Evolutionary conservation across 2,113 vertebrate species (phyloP).

Genomic region (Campylorhamphus procurvoides): DNA sequence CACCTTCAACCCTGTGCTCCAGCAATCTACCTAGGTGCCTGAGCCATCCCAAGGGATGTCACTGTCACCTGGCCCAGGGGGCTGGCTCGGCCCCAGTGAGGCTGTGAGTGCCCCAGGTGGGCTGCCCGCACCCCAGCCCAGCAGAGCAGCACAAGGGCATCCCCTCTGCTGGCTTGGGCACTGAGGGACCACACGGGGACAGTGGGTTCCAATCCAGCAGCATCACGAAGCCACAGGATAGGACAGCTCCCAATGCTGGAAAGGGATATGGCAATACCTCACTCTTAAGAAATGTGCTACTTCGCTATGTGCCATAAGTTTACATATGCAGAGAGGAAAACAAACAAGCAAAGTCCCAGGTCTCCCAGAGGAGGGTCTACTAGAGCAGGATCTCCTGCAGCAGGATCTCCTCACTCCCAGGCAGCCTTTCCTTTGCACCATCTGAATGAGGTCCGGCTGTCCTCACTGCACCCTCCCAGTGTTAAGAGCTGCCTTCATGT

Average conservation of each 20-base stretch:
- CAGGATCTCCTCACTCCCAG: neutral
- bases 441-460: neutral
- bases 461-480: neutral
- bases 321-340: neutral
- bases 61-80: neutral
- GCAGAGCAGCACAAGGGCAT: neutral
- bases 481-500: neutral
- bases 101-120: accelerated
- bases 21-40: neutral
- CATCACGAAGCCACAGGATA: accelerated
- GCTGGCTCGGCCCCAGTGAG: neutral
- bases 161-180: neutral
- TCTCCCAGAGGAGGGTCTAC: neutral
- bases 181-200: accelerated
- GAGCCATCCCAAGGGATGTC: neutral
- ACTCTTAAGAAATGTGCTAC: neutral
- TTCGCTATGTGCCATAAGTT: neutral
- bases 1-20: accelerated
- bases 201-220: neutral
- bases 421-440: neutral
- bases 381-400: neutral
- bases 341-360: neutral
- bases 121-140: neutral
- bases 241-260: neutral
- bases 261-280: neutral